Percentiles rank a stretch among this genome's conserved stretches.
Evolutionary conservation across 2,797 vertebrate genomes (phyloP).

Genomic region (Danio kyathit): DNA sequence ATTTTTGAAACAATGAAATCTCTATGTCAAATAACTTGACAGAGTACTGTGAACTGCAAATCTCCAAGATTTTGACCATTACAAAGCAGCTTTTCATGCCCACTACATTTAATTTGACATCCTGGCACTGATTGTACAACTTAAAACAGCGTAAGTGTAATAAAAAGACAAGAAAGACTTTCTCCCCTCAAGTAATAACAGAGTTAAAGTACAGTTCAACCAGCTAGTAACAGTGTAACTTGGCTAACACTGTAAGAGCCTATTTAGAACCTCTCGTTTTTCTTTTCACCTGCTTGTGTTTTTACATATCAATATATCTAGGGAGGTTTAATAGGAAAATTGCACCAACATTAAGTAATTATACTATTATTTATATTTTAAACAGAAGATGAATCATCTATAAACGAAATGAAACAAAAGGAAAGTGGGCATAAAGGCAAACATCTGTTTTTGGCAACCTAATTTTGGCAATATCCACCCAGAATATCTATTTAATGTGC

Average conservation of each 20-base stretch:
- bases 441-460: not conserved
- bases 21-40: slow-evolving; percentile 81
- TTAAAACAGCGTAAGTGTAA: slow-evolving; percentile 17
- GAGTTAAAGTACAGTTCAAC: not conserved
- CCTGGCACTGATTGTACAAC: slow-evolving; percentile 23
- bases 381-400: not conserved
- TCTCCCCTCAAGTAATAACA: slow-evolving; percentile 18
- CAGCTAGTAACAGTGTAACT: slow-evolving; percentile 26
- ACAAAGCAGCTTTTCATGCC: slow-evolving; percentile 72
- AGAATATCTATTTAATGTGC: slow-evolving; percentile 21
- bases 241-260: not conserved
- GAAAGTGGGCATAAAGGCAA: not conserved
- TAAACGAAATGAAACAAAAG: not conserved
- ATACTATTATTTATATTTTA: slow-evolving; percentile 27
- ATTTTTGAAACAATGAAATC: slow-evolving; percentile 72
- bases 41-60: slow-evolving; percentile 80
- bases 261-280: slow-evolving; percentile 7
- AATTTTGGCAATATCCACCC: slow-evolving; percentile 30
- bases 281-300: slow-evolving; percentile 36
- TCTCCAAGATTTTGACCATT: slow-evolving; percentile 72
- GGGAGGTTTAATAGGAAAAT: not conserved
- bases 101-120: not conserved
- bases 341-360: not conserved
- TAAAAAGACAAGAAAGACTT: not conserved
- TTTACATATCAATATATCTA: slow-evolving; percentile 12